A percentile compares a stretch with the other conserved stretches of the same genome.
Evolutionary conservation across 2,888 invertebrate genomes (phyloP).

Genomic region (Mesoligia furuncula): DNA sequence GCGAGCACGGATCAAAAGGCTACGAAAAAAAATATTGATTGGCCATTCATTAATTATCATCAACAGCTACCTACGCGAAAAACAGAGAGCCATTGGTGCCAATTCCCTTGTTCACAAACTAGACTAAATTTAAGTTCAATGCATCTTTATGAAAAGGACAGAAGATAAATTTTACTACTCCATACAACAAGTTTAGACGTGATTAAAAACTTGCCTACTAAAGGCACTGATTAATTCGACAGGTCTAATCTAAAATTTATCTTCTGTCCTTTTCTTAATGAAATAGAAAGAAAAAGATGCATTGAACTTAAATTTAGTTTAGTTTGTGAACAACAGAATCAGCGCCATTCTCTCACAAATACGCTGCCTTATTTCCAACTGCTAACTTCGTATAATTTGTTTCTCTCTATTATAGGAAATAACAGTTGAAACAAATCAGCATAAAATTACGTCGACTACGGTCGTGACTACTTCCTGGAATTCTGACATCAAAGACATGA

Average conservation of each 20-base stretch:
- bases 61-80: background rate
- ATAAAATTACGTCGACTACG: conserved; percentile 26
- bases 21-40: background rate
- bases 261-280: no score
- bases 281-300: no score
- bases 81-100: background rate
- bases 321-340: no score
- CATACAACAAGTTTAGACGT: no score
- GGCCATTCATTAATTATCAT: background rate
- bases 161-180: no score
- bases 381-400: background rate
- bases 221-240: no score
- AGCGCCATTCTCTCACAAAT: background rate
- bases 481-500: conserved; percentile 28
- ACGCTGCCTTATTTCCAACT: background rate
- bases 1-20: background rate
- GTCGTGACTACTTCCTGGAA: conserved; percentile 5
- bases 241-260: no score
- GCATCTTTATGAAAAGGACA: no score
- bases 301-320: no score
- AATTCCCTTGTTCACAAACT: no score
- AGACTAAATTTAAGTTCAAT: no score
- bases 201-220: no score
- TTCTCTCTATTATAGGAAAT: background rate
- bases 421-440: conserved; percentile 18